Percentiles rank a stretch among this genome's conserved stretches.
Conservation (phyloP, 2,888 invertebrate species). For the Phrixothrix hirtus region DNA sequence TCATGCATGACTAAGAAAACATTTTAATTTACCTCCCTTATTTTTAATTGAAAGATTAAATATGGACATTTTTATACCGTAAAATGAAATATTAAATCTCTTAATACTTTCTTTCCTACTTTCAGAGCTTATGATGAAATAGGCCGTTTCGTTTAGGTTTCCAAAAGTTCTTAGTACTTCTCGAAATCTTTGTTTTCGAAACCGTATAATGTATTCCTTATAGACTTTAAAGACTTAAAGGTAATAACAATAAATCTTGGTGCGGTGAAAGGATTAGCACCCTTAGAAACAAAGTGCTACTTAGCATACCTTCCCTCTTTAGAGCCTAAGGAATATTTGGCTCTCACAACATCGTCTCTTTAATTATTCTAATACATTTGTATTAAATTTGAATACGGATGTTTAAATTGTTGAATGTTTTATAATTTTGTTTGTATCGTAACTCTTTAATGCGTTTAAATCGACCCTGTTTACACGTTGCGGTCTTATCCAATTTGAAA, state of each 20-base stretch:
- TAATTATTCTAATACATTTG: slow-evolving; percentile 6
- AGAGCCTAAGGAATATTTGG: slow-evolving; percentile 15
- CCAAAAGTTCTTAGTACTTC: neutral
- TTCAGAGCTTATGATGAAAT: neutral
- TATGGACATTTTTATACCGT: neutral
- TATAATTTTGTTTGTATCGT: slow-evolving; percentile 4
- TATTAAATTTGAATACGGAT: slow-evolving; percentile 1
- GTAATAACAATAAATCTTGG: slow-evolving; percentile 33
- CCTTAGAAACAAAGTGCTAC: slow-evolving; percentile 29
- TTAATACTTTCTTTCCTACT: neutral
- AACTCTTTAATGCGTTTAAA: slow-evolving; percentile 4
- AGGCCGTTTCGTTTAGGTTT: neutral
- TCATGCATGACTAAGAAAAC: no score
- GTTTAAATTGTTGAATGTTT: neutral
- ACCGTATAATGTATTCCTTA: slow-evolving; percentile 25
- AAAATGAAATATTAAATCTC: neutral
- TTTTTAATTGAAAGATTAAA: neutral
- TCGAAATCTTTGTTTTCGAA: slow-evolving; percentile 15
- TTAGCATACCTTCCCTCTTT: slow-evolving; percentile 31
- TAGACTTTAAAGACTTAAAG: slow-evolving; percentile 31
- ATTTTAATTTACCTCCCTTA: neutral
- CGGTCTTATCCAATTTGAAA: slow-evolving; percentile 2
- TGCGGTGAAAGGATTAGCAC: slow-evolving; percentile 33
- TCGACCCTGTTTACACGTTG: neutral
- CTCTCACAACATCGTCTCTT: neutral